These are phyloP conservation scores for Sepiola atlantica DNA, from an alignment of 2,888 invertebrate genomes.

Conservation along the genomic window DNA sequence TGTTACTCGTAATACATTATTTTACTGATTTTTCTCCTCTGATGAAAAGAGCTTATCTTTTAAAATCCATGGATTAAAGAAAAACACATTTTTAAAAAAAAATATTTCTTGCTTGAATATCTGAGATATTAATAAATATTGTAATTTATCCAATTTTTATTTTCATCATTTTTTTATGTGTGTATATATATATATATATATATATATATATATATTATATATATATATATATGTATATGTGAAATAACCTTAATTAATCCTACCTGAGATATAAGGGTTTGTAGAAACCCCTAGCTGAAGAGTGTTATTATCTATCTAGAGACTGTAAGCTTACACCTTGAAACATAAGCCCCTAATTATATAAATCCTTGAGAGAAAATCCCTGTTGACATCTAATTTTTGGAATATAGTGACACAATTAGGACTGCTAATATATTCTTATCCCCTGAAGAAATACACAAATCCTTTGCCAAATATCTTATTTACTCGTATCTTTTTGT, in stretches of 20 bases:
- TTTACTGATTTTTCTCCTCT: too few species aligned
- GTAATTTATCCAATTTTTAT: too few species aligned
- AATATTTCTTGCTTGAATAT: too few species aligned
- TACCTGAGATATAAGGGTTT: neutral
- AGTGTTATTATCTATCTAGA: neutral
- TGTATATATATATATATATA: too few species aligned
- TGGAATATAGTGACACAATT: neutral
- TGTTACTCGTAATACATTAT: too few species aligned
- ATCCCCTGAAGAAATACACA: neutral
- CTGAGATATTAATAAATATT: too few species aligned
- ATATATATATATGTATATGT: too few species aligned
- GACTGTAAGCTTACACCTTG: neutral
- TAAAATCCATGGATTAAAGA: too few species aligned
- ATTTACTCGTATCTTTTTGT: neutral
- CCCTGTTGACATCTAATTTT: neutral
- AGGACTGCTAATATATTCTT: neutral
- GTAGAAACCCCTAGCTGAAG: neutral
- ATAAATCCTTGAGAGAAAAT: neutral
- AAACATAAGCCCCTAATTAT: neutral
- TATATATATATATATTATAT: too few species aligned
- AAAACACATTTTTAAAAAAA: too few species aligned
- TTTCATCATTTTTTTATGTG: too few species aligned
- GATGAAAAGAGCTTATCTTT: too few species aligned
- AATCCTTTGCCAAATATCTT: neutral
- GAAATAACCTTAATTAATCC: neutral